Percentiles rank a stretch among this genome's conserved stretches.
Conservation (phyloP, 2,888 invertebrate species). For the Myopa tessellatipennis region DNA sequence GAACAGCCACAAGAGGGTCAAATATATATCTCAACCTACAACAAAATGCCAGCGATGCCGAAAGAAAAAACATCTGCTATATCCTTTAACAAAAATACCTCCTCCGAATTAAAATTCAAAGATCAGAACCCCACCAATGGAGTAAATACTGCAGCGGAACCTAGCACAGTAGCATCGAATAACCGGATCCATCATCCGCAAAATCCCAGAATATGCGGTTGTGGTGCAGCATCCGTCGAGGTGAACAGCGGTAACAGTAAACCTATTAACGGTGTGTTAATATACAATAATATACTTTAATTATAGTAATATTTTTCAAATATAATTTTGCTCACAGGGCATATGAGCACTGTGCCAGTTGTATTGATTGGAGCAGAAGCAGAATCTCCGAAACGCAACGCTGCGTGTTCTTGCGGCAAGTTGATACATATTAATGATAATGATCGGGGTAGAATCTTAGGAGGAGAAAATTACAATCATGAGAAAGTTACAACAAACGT, state of each 20-base stretch:
- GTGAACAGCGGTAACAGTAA: slow-evolving; percentile 48
- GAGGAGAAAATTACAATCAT: background rate
- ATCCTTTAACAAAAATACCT: slow-evolving; percentile 63
- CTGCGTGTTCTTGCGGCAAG: no score
- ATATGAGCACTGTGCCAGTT: background rate
- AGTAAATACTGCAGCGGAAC: slow-evolving; percentile 49
- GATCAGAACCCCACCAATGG: slow-evolving; percentile 51
- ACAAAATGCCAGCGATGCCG: slow-evolving; percentile 68
- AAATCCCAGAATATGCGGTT: slow-evolving; percentile 55
- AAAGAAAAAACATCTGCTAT: slow-evolving; percentile 67
- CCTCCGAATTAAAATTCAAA: slow-evolving; percentile 60
- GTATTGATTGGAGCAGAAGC: background rate
- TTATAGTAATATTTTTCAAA: background rate
- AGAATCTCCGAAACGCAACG: no score
- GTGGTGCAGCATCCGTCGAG: slow-evolving; percentile 53
- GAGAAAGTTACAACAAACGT: background rate
- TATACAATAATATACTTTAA: slow-evolving; percentile 54
- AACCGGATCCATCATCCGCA: slow-evolving; percentile 48
- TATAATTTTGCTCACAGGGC: background rate
- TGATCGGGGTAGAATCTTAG: background rate
- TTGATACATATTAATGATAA: background rate
- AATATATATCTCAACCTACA: slow-evolving; percentile 32
- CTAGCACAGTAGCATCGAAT: slow-evolving; percentile 51
- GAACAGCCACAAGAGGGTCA: background rate
- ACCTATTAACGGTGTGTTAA: slow-evolving; percentile 55